Base-by-base conservation (phyloP, 2,888 invertebrate species). In the Ecdyonurus torrentis region DNA sequence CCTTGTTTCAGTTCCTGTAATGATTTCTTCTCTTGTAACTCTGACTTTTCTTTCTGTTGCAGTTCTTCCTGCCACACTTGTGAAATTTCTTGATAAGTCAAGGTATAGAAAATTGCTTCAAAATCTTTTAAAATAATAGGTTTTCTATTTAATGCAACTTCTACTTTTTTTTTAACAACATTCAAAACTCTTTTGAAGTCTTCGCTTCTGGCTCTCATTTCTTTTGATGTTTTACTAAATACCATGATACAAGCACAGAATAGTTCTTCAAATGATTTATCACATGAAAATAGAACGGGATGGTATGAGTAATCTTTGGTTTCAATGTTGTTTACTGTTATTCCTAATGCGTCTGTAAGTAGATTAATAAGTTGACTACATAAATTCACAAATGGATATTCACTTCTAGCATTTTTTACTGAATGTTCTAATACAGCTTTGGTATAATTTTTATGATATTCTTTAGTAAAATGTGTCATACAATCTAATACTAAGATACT, bases 21-120 rank as follows among this genome's bases (percentile, higher is more conserved):
- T 2, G 60, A 60, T 18, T 60, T 2, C n/a, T 25, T 25, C 19
- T 60, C 24, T 18, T 22, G 18, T 7, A 60, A 60, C 7, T 25
- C 37, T 37, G 19, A n/a, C 15, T 25, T 25, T n/a, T 60, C 25
- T n/a, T 60, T 60, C 2, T n/a, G 15, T 60, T 24, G 22, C 15
- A 19, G 25, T 60, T 60, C 60, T 18, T 60, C 24, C 2, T 60
- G 60, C 60, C 60, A 60, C n/a, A 60, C 37, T 25, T 25, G 24
- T 23, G 24, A 60, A 60, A 60, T 25, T 15, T 25, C 18, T 3
- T 15, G 1, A 25, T 60, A 60, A 18, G 60, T n/a, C 24, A 60
- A 25, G 5, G 19, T 20, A 7, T 25, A 20, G 18, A 60, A 37
- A 25, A 18, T 7, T 2, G 2, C 25, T 25, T 15, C 24, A 60